Base-by-base conservation (phyloP, 1,140 invertebrate genomes). In the Neodiprion fabricii region DNA sequence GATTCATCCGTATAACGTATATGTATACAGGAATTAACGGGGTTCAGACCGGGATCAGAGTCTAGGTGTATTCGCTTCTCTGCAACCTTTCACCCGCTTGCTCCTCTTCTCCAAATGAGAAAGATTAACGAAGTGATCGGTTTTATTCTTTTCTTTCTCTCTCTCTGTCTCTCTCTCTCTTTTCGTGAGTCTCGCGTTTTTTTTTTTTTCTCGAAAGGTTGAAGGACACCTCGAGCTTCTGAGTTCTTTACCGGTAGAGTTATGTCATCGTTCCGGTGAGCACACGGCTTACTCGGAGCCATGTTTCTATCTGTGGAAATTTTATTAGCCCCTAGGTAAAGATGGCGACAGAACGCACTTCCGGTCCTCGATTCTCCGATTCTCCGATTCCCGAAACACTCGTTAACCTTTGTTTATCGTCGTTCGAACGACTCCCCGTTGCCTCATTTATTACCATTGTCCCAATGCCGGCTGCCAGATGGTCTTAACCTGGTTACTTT, bases 131-230 rank as follows among this genome's bases (percentile, higher is more conserved):
- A 40, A 40, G 28, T 5, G 28, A 40, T 40, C 28, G 2, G 28
- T 40, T 40, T 40, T 40, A 40, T 40, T 40, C 71, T 76, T 77
- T 70, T 74, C 61, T 67, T 72, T 70, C 77, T 74, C 75, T 74
- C 47, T n/a, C 9, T 53, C 69, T 23, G 74, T 50, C 67, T 40
- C 50, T 73, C 76, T 73, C 73, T 48, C 47, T 47, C 40, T 72
- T 70, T 11, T 72, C 17, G 17, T 72, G 28, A 61, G 61, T 72
- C 9, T 65, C 48, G 21, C 21, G 61, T 14, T 72, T 8, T 53
- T 72, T 53, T 72, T 10, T 49, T 8, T 9, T 21, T 23, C 1
- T 23, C 1, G 17, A 7, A 14, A 74, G 1, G 28, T 40, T 5
- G 1, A 40, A 40, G 28, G 28, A 40, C 1, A 40, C 28, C 28